Percentiles rank a stretch among this genome's conserved stretches.
Conservation (phyloP, 2,888 invertebrate species). For the Platerodrilus igneus region DNA sequence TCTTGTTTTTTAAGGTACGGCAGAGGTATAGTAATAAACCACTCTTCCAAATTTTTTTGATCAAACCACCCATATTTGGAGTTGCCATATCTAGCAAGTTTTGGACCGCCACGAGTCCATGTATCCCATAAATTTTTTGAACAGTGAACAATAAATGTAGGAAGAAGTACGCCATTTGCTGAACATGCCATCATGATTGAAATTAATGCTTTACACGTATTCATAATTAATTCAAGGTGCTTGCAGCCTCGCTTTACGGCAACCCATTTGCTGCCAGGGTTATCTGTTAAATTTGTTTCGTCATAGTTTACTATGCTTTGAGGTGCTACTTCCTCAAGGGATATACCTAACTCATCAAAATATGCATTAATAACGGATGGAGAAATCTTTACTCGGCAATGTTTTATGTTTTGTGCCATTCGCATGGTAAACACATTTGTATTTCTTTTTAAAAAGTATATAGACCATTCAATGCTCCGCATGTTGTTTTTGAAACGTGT, state of each 20-base stretch:
- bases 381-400: no score
- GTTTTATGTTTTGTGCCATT: conserved; percentile 2
- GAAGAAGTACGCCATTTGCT: neutral
- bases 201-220: neutral
- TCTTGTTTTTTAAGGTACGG: conserved; percentile 28
- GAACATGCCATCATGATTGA: neutral
- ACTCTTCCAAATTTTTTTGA: conserved; percentile 8
- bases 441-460: conserved; percentile 5
- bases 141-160: neutral
- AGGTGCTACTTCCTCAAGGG: no score
- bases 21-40: conserved; percentile 17
- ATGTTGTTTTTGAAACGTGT: conserved; percentile 11
- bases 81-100: conserved; percentile 1
- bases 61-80: conserved; percentile 8
- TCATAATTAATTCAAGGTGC: neutral
- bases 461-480: conserved; percentile 8
- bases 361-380: neutral
- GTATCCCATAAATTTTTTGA: conserved; percentile 7
- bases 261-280: neutral
- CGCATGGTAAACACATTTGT: neutral
- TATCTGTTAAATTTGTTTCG: no score
- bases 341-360: neutral
- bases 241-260: neutral
- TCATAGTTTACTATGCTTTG: neutral
- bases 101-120: conserved; percentile 3